These are phyloP conservation scores for Scaptomyza caliginosa DNA, from an alignment of 2,888 invertebrate genomes.

Conservation along the genomic window DNA sequence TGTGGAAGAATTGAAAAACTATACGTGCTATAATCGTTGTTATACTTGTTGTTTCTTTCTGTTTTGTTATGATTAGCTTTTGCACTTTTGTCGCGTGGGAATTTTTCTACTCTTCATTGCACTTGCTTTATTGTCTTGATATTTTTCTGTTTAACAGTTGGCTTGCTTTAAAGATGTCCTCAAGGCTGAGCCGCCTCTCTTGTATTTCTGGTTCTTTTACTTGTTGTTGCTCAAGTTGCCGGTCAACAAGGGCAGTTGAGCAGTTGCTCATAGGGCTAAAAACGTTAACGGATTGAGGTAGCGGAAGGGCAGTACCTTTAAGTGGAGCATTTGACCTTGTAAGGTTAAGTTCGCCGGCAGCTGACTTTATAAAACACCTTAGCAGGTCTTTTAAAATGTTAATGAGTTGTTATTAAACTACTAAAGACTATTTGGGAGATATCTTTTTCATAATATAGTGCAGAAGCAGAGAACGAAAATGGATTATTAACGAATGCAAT, in stretches of 20 bases:
- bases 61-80: constrained; percentile 31
- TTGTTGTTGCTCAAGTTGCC: constrained; percentile 4
- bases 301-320: constrained; percentile 20
- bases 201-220: constrained; percentile 1
- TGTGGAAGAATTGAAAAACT: constrained; percentile 51
- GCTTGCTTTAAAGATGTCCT: constrained; percentile 42
- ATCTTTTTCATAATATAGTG: neutral
- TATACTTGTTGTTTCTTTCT: neutral
- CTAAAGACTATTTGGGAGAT: neutral
- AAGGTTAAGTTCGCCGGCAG: constrained; percentile 13
- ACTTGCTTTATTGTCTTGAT: constrained; percentile 35
- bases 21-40: constrained; percentile 25
- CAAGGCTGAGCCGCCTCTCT: constrained; percentile 35
- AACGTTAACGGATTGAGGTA: constrained; percentile 10
- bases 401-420: constrained; percentile 2
- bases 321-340: constrained; percentile 49
- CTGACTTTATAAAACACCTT: constrained; percentile 1
- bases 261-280: constrained; percentile 43
- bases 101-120: constrained; percentile 41
- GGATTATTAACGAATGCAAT: neutral
- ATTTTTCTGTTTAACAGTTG: neutral
- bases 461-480: neutral
- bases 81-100: constrained; percentile 54
- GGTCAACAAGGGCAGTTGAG: constrained; percentile 37
- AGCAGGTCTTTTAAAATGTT: constrained; percentile 5